These are phyloP conservation scores for Periplaneta americana DNA, from an alignment of 1,140 invertebrate species.

Conservation along the genomic window DNA sequence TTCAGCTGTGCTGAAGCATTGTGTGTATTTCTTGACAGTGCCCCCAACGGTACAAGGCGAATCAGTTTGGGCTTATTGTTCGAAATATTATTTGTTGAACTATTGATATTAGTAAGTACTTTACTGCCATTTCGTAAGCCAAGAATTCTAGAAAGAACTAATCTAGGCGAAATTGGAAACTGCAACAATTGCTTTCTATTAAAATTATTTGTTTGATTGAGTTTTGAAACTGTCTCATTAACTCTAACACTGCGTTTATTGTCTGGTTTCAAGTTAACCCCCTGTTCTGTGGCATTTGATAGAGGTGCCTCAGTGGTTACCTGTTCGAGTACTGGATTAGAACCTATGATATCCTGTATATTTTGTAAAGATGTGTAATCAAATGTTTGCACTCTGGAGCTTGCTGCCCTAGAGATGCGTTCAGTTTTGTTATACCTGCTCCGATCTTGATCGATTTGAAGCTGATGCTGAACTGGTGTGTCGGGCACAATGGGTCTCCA, in stretches of 20 bases:
- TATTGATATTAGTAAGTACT: neutral
- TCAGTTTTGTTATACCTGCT: neutral
- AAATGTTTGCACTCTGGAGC: neutral
- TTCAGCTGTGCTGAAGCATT: neutral
- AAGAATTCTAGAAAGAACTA: neutral
- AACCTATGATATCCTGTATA: neutral
- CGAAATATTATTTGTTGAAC: neutral
- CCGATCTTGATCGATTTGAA: neutral
- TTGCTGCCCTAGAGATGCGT: neutral
- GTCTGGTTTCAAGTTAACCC: neutral
- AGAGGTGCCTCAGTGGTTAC: neutral
- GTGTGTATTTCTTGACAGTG: neutral
- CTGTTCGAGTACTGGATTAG: neutral
- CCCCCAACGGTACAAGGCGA: neutral
- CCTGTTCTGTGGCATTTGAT: neutral
- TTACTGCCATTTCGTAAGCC: neutral
- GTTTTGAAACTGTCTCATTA: neutral
- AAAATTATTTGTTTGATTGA: neutral
- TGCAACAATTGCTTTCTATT: neutral
- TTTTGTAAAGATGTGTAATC: neutral
- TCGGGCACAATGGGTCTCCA: neutral
- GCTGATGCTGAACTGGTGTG: neutral
- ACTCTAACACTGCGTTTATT: neutral
- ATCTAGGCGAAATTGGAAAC: neutral
- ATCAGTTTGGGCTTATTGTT: neutral